Evolutionary conservation across 2,113 vertebrate genomes (phyloP), one percentile per base, ranked within the genome.

Genomic region (Anolis sagrei): DNA sequence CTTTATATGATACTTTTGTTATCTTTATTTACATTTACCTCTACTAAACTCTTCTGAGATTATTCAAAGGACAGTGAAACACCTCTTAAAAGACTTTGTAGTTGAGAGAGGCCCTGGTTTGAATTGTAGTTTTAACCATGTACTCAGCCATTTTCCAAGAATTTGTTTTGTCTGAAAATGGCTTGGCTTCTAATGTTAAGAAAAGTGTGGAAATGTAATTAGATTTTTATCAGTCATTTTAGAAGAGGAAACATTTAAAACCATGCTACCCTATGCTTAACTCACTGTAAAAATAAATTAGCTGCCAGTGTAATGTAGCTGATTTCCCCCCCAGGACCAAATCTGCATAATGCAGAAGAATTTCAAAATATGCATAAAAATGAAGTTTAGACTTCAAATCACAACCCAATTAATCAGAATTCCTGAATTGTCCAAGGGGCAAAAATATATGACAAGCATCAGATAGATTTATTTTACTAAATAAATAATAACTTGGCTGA

Each of bases 141-240:
- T 86, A 84, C 90, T 90, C 88, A 51, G 48, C 87, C 91, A 86
- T 91, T 87, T 85, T 89, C 88, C 87, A 85, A 84, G 51, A 86
- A n/a, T 39, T 64, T 86, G 76, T 91, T 91, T 91, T 79, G n/a
- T 90, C 82, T 89, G 78, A 90, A 91, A 93, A 49, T 51, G 78
- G 0, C 79, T 90, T 89, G 88, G 83, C 85, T 89, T 76, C 76
- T 89, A 89, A 74, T 58, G 80, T 58, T 88, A 83, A 81, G 86
- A 83, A 86, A 89, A 95, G 82, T 92, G 90, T 86, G 90, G 89
- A 89, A 90, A 86, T 92, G 76, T 82, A 84, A 87, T 91, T 88
- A 87, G 61, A 85, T 89, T 87, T 92, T 86, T 88, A 11, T 91
- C 70, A 76, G 58, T 62, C 66, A 79, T 91, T 90, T 82, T 88